A percentile compares a stretch with the other conserved stretches of the same genome.
Conservation (phyloP, 2,888 invertebrate species). For the Ichneumoninae sp. region DNA sequence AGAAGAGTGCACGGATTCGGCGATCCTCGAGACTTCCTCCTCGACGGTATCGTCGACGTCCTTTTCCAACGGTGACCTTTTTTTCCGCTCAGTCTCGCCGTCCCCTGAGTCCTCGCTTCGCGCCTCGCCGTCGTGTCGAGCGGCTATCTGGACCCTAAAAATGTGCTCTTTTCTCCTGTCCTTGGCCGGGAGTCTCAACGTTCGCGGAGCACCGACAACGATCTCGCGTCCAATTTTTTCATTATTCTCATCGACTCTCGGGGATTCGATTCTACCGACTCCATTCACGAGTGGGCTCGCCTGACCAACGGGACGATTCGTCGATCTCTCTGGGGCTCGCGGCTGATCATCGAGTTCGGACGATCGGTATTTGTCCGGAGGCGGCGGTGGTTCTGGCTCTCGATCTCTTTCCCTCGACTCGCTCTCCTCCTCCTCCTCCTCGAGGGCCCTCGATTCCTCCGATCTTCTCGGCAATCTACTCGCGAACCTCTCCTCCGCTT, state of each 20-base stretch:
- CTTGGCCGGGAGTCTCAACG: constrained; percentile 58
- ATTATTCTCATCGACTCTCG: constrained; percentile 39
- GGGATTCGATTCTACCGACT: constrained; percentile 36
- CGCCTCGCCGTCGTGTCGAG: constrained; percentile 30
- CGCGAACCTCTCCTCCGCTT: constrained; percentile 30
- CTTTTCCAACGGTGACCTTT: constrained; percentile 30
- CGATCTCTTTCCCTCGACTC: constrained; percentile 81
- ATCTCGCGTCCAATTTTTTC: constrained; percentile 7
- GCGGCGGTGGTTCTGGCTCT: constrained; percentile 81
- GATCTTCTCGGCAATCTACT: constrained; percentile 9
- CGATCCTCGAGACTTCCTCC: constrained; percentile 52
- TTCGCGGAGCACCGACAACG: constrained; percentile 28
- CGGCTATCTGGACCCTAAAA: constrained; percentile 26
- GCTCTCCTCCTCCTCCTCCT: constrained; percentile 67
- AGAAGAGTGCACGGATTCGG: constrained; percentile 44
- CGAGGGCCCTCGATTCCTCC: constrained; percentile 44
- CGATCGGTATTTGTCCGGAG: constrained; percentile 69
- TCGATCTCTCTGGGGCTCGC: not conserved
- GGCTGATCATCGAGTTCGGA: not conserved
- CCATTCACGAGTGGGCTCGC: constrained; percentile 53
- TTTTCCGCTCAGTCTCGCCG: constrained; percentile 64
- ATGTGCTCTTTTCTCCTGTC: constrained; percentile 58
- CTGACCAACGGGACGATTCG: not conserved
- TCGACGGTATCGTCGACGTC: constrained; percentile 37
- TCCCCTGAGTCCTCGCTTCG: constrained; percentile 27